Evolutionary conservation across 2,113 vertebrate species (phyloP), one percentile per base, ranked within the genome.

Genomic region (Spea multiplicata): DNA sequence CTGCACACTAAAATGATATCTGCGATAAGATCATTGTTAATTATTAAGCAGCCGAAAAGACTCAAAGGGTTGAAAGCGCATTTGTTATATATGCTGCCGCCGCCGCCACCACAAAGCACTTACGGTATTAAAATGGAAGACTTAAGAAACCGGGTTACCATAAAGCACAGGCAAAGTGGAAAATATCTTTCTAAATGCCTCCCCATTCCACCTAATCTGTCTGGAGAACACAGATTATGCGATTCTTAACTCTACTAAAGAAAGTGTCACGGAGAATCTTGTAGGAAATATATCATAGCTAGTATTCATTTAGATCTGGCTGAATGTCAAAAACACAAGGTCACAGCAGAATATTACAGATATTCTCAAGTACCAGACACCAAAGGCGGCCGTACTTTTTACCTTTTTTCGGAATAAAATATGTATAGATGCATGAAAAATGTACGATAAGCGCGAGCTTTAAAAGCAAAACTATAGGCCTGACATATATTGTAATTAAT

Each of bases 161-260:
- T 66, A 66, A 79, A 80, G 66, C 61, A 67, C 61, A 46, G 9
- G 44, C 50, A 66, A 80, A 80, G 67, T 73, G 67, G 70, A 49
- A 80, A 80, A 73, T 73, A 73, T 73, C 68, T 57, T 46, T 68
- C 62, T 80, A 80, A 80, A 73, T 67, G 77, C 71, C 52, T 49
- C 48, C 48, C 71, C 71, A 73, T 80, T 80, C 62, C 70, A 73
- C 71, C 77, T 80, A 80, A 80, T 80, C 77, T 68, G 71, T 80
- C 77, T 80, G 77, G 77, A 80, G 77, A 73, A 80, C 72, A 72
- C 62, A 64, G 77, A 80, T 80, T 80, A 80, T 80, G 77, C 77
- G 77, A 80, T 80, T 80, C 77, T 80, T 80, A 80, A 72, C 77
- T 80, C 77, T 73, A 80, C 77, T 80, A 80, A 80, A 80, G 71